Evolutionary conservation across 2,113 vertebrate genomes (phyloP).

Genomic region (Herpetotheres cachinnans): DNA sequence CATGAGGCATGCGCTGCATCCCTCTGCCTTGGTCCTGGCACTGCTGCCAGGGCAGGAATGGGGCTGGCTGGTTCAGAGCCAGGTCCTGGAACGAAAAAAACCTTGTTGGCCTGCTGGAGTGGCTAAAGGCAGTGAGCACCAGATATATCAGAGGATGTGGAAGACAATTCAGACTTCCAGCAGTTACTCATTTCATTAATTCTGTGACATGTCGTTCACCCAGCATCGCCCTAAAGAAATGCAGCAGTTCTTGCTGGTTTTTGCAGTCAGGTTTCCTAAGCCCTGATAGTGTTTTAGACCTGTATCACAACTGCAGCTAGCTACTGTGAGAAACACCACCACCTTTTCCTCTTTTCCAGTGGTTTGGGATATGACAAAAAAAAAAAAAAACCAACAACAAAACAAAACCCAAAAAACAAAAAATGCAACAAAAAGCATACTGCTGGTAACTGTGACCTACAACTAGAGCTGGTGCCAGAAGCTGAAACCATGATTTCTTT

Average conservation of each 20-base stretch:
- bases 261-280: background rate
- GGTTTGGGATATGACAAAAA: slow-evolving; percentile 55
- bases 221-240: background rate
- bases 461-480: slow-evolving; percentile 38
- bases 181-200: background rate
- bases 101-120: background rate
- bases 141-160: background rate
- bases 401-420: background rate
- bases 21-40: background rate
- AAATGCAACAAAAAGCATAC: background rate
- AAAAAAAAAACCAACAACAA: background rate
- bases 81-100: background rate
- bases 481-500: slow-evolving; percentile 61
- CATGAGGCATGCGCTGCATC: accelerated
- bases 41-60: accelerated
- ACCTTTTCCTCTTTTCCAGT: slow-evolving; percentile 59
- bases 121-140: background rate
- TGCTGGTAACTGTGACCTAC: slow-evolving; percentile 60
- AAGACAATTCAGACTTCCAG: background rate
- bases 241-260: background rate
- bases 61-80: background rate
- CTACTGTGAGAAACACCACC: slow-evolving; percentile 62
- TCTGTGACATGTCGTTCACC: accelerated
- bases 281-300: background rate
- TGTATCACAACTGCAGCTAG: slow-evolving; percentile 26